phyloP scores from a whole-genome alignment of 30 jellyfish, hydroid and myxozoan genomes.

The Cassiopea andromeda region DNA sequence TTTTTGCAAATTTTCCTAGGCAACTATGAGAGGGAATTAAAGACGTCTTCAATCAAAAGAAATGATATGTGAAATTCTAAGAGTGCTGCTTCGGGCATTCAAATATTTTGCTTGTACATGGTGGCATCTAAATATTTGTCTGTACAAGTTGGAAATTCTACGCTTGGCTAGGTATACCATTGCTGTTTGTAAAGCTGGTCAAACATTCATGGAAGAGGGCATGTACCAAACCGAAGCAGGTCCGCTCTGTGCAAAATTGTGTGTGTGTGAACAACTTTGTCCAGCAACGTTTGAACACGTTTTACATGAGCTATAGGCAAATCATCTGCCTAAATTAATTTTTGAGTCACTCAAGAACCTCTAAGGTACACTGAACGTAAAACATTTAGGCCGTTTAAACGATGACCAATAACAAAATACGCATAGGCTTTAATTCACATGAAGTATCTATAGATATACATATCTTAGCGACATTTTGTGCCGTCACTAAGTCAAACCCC shows the following conservation, averaged over 20 bases:
- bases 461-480: slow-evolving; percentile 20
- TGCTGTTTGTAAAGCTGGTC: not conserved
- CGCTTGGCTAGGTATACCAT: not conserved
- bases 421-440: slow-evolving; percentile 47
- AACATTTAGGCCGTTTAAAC: slow-evolving; percentile 23
- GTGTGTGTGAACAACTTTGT: not conserved
- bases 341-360: slow-evolving; percentile 71
- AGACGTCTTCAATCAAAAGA: no score
- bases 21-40: no score
- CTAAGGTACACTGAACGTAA: slow-evolving; percentile 12
- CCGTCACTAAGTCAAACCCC: slow-evolving; percentile 41
- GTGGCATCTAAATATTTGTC: not conserved
- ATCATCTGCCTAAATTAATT: slow-evolving; percentile 44
- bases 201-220: not conserved
- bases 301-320: not conserved
- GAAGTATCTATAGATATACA: slow-evolving; percentile 44
- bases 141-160: not conserved
- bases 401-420: slow-evolving; percentile 22
- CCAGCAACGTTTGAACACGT: not conserved
- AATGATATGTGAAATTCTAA: no score
- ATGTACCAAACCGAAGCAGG: not conserved
- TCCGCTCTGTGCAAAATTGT: not conserved
- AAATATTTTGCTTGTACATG: not conserved
- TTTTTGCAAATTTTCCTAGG: no score
- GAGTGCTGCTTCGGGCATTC: no score